phyloP scores from a whole-genome alignment of 2,888 invertebrate species.

The Camptogramma bilineatum region DNA sequence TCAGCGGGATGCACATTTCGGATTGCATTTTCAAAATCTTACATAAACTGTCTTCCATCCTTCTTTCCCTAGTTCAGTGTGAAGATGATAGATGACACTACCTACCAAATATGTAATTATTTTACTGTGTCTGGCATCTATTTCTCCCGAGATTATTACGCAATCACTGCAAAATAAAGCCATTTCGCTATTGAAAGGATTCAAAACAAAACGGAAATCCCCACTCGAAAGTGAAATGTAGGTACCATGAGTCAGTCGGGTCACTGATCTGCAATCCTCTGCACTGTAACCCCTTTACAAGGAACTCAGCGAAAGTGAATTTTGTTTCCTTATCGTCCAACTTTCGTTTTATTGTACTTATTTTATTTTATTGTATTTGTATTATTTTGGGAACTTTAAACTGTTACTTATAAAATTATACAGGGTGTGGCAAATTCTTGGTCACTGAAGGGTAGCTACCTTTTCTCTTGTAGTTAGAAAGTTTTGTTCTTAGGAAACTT shows the following conservation, averaged over 20 bases:
- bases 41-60: too few species aligned
- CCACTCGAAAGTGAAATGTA: constrained; percentile 73
- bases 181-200: constrained; percentile 24
- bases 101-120: not conserved
- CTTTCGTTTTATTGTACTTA: constrained; percentile 43
- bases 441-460: too few species aligned
- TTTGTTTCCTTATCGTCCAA: constrained; percentile 38
- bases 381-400: constrained; percentile 26
- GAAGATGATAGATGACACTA: not conserved
- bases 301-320: constrained; percentile 59
- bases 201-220: constrained; percentile 45
- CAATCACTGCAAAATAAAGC: not conserved
- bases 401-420: constrained; percentile 9
- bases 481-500: too few species aligned
- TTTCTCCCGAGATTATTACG: not conserved
- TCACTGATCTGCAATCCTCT: constrained; percentile 55
- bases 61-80: too few species aligned
- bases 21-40: too few species aligned
- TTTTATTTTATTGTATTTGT: too few species aligned
- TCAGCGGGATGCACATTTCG: too few species aligned
- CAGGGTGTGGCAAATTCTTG: too few species aligned
- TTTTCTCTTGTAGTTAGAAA: too few species aligned
- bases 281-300: constrained; percentile 47
- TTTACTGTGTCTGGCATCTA: not conserved
- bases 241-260: constrained; percentile 57